Evolutionary conservation across 1,140 invertebrate species (phyloP).

Genomic region (Neodiprion lecontei): DNA sequence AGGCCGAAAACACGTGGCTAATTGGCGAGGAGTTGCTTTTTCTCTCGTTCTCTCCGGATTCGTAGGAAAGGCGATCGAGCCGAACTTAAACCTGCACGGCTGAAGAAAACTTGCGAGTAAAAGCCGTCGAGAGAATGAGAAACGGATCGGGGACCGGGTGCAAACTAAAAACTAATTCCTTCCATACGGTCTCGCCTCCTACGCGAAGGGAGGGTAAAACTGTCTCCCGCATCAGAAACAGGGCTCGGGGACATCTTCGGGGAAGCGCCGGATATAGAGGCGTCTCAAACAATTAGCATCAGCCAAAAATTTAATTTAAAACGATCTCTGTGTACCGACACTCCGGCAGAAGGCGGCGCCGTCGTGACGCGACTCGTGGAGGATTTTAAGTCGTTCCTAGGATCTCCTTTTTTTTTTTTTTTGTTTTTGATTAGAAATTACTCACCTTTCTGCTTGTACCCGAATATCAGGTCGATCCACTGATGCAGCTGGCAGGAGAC

Average conservation of each 20-base stretch:
- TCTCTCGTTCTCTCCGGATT: not conserved
- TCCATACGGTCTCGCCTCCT: conserved; percentile 48
- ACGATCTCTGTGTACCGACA: conserved; percentile 39
- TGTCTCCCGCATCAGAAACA: conserved; percentile 25
- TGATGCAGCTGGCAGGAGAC: conserved; percentile 99
- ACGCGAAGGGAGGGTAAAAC: not conserved
- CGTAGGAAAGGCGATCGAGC: not conserved
- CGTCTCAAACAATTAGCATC: conserved; percentile 59
- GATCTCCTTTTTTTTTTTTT: not conserved
- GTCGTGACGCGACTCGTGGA: not conserved
- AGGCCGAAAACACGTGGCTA: conserved; percentile 50
- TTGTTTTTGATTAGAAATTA: conserved; percentile 3
- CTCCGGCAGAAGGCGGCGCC: not conserved
- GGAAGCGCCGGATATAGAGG: conserved; percentile 62
- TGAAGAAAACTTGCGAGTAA: not conserved
- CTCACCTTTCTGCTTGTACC: conserved; percentile 96
- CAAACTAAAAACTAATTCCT: conserved; percentile 60
- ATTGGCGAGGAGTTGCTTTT: conserved; percentile 42
- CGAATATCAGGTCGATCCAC: conserved; percentile 99
- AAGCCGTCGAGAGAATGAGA: conserved; percentile 34
- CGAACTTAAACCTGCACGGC: not conserved
- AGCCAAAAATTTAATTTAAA: conserved; percentile 53
- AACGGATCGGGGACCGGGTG: conserved; percentile 33
- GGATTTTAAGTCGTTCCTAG: conserved; percentile 2
- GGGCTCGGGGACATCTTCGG: conserved; percentile 45